Conservation (phyloP, 2,113 vertebrate species). For the Orycteropus afer region DNA sequence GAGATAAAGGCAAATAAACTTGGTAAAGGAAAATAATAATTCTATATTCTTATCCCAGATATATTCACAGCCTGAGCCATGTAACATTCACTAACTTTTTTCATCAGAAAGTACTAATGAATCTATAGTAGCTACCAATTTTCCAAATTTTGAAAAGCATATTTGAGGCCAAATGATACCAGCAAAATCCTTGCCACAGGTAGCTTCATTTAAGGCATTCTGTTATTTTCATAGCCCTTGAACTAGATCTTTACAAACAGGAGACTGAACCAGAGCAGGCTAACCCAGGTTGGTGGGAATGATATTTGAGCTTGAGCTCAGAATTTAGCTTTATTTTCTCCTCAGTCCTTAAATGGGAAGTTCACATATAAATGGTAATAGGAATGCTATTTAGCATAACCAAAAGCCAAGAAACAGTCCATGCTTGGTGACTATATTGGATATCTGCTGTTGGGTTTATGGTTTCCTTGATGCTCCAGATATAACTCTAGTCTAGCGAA, state of each 20-base stretch:
- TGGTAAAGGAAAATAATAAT: background rate
- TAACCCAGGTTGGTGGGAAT: background rate
- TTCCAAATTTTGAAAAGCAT: slow-evolving; percentile 10
- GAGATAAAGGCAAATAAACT: slow-evolving; percentile 1
- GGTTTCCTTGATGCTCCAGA: background rate
- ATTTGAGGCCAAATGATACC: background rate
- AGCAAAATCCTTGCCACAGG: background rate
- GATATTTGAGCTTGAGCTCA: background rate
- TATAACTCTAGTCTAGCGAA: background rate
- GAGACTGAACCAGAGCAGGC: background rate
- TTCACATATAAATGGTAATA: background rate
- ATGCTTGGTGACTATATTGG: background rate
- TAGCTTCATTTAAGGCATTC: background rate
- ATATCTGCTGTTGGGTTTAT: background rate
- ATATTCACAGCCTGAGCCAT: background rate
- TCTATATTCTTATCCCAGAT: background rate
- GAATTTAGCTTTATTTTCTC: background rate
- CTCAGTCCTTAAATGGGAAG: background rate
- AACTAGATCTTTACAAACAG: background rate
- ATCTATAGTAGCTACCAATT: background rate
- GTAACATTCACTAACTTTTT: slow-evolving; percentile 20
- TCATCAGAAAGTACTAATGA: slow-evolving; percentile 5
- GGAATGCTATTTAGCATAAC: background rate
- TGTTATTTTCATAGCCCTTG: background rate
- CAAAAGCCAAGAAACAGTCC: background rate